Percentiles rank a stretch among this genome's conserved stretches.
These are phyloP conservation scores for Eurois occulta DNA, from an alignment of 2,888 invertebrate species.

Conservation along the genomic window DNA sequence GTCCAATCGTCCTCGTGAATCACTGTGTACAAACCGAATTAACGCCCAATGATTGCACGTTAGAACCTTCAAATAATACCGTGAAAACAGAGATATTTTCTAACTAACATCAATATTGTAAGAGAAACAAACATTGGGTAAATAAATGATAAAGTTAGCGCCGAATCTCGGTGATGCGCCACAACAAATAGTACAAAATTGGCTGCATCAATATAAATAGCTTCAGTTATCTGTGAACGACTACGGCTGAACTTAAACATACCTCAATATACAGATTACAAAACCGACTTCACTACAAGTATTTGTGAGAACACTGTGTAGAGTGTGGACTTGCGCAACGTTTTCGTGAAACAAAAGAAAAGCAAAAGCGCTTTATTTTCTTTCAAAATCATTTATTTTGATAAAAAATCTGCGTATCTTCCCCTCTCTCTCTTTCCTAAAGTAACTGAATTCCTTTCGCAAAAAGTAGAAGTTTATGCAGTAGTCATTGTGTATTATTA, in stretches of 20 bases:
- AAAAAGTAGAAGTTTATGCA: too few relatives aligned
- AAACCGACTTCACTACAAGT: constrained; percentile 67
- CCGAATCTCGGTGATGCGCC: constrained; percentile 38
- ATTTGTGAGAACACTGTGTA: constrained; percentile 47
- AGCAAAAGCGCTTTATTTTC: not conserved
- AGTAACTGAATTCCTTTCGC: not conserved
- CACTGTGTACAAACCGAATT: constrained; percentile 23
- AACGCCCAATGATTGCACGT: constrained; percentile 21
- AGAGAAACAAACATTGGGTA: constrained; percentile 10
- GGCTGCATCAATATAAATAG: constrained; percentile 61
- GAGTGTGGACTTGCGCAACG: constrained; percentile 44
- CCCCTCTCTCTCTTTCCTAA: not conserved
- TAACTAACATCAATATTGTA: constrained; percentile 20
- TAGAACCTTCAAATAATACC: constrained; percentile 8
- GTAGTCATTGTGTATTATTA: too few relatives aligned
- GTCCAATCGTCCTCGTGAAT: constrained; percentile 25
- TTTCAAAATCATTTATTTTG: not conserved
- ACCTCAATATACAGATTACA: constrained; percentile 68
- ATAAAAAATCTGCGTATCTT: too few relatives aligned
- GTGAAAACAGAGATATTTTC: constrained; percentile 20
- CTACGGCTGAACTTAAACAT: constrained; percentile 64
- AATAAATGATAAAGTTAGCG: constrained; percentile 43
- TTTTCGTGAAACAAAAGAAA: constrained; percentile 4
- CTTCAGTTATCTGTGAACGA: constrained; percentile 64
- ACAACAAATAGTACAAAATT: constrained; percentile 53